Percentiles rank a stretch among this genome's conserved stretches.
Conservation (phyloP, 2,113 vertebrate species). For the Phrynosoma blainvillii region DNA sequence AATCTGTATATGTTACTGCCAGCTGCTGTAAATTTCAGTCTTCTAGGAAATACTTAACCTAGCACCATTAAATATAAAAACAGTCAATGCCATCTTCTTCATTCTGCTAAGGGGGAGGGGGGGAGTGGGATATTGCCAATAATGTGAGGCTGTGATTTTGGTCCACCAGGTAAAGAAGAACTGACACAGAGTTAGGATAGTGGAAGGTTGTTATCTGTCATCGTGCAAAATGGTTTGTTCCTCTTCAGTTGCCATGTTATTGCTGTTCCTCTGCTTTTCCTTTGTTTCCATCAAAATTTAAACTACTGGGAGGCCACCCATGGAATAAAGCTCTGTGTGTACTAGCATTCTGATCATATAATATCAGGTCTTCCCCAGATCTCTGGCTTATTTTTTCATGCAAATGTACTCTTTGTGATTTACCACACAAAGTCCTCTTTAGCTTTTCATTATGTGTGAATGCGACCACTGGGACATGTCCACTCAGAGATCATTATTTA, state of each 20-base stretch:
- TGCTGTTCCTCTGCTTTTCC: background rate
- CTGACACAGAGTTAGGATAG: background rate
- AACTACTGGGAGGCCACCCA: too few species aligned
- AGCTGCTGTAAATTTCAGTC: rapidly evolving
- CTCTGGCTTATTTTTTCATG: too few species aligned
- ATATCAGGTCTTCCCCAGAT: too few species aligned
- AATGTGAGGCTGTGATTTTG: background rate
- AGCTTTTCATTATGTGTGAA: background rate
- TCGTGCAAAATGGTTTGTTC: too few species aligned
- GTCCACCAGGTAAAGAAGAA: background rate
- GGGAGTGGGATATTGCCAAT: background rate
- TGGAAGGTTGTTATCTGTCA: background rate
- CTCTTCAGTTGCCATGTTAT: background rate
- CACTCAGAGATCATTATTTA: background rate
- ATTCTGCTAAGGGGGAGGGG: background rate
- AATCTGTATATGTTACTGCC: constrained; percentile 13
- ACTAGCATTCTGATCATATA: too few species aligned
- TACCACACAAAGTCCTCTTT: background rate
- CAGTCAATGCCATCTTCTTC: background rate
- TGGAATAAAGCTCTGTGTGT: too few species aligned
- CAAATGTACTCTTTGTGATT: too few species aligned
- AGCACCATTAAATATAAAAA: background rate
- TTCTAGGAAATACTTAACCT: background rate
- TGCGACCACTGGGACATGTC: background rate
- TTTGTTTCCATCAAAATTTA: too few species aligned